Conservation (phyloP, 2,888 invertebrate species). For the Eupeodes latifasciatus region DNA sequence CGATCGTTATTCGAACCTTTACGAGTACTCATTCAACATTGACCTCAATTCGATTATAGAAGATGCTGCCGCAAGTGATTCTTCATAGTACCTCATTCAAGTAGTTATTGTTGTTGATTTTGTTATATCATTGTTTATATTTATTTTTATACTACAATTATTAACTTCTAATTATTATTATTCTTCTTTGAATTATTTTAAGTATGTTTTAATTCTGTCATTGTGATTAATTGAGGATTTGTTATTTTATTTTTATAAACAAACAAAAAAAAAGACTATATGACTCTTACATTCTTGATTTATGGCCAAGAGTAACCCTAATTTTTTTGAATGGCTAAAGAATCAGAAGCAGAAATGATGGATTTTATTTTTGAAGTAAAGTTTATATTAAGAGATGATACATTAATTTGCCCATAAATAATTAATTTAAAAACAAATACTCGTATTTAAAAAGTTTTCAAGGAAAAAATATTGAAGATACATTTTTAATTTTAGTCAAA, state of each 20-base stretch:
- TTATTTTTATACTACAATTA: slow-evolving; percentile 42
- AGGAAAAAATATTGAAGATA: too few species aligned
- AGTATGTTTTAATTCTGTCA: slow-evolving; percentile 15
- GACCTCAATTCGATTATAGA: slow-evolving; percentile 84
- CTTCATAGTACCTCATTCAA: slow-evolving; percentile 83
- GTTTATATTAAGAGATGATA: too few species aligned
- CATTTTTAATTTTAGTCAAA: too few species aligned
- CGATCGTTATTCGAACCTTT: slow-evolving; percentile 84
- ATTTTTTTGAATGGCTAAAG: too few species aligned
- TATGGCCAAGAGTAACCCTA: background rate
- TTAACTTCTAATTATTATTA: slow-evolving; percentile 26
- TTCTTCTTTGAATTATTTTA: background rate
- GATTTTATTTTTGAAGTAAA: too few species aligned
- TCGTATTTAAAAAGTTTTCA: too few species aligned
- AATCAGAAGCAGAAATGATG: too few species aligned
- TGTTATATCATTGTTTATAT: slow-evolving; percentile 24
- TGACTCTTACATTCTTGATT: background rate
- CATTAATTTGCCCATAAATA: too few species aligned
- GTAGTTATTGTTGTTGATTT: slow-evolving; percentile 54
- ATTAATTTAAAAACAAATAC: too few species aligned
- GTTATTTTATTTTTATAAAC: background rate
- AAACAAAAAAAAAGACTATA: background rate
- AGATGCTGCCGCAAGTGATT: slow-evolving; percentile 84
- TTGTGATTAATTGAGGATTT: slow-evolving; percentile 35
- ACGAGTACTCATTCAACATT: slow-evolving; percentile 84